phyloP scores from a whole-genome alignment of 2,888 invertebrate genomes.

The Pogonocherus hispidulus region DNA sequence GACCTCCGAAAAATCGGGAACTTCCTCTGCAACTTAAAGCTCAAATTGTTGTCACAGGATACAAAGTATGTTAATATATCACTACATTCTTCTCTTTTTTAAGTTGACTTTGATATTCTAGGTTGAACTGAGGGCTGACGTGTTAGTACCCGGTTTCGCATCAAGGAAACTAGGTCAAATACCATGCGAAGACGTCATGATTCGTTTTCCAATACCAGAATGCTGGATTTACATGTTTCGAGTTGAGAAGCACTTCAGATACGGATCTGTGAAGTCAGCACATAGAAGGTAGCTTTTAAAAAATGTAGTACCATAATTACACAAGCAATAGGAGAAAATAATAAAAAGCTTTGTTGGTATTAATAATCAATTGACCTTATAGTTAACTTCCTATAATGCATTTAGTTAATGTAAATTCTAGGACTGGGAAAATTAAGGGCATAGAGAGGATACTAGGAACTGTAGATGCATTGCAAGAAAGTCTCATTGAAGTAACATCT shows the following conservation, averaged over 20 bases:
- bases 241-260: slow-evolving; percentile 97
- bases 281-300: slow-evolving; percentile 74
- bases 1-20: slow-evolving; percentile 96
- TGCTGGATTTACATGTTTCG: slow-evolving; percentile 99
- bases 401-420: slow-evolving; percentile 49
- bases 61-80: slow-evolving; percentile 72
- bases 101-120: slow-evolving; percentile 60
- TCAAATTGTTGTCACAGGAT: slow-evolving; percentile 88
- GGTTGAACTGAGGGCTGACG: slow-evolving; percentile 95
- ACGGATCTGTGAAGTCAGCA: slow-evolving; percentile 96
- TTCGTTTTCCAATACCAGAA: slow-evolving; percentile 97
- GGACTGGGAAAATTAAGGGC: slow-evolving; percentile 93
- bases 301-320: too few species aligned
- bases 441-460: slow-evolving; percentile 93
- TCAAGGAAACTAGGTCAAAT: slow-evolving; percentile 95
- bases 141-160: slow-evolving; percentile 96
- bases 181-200: slow-evolving; percentile 97
- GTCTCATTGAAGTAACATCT: slow-evolving; percentile 95
- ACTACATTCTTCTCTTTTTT: not conserved
- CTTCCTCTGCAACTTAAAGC: slow-evolving; percentile 95
- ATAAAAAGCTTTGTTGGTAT: too few species aligned
- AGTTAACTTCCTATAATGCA: too few species aligned
- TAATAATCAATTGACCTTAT: too few species aligned
- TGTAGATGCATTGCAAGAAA: slow-evolving; percentile 90
- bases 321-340: too few species aligned